phyloP scores from a whole-genome alignment of 1,140 invertebrate genomes.

The Acyrthosiphon pisum region DNA sequence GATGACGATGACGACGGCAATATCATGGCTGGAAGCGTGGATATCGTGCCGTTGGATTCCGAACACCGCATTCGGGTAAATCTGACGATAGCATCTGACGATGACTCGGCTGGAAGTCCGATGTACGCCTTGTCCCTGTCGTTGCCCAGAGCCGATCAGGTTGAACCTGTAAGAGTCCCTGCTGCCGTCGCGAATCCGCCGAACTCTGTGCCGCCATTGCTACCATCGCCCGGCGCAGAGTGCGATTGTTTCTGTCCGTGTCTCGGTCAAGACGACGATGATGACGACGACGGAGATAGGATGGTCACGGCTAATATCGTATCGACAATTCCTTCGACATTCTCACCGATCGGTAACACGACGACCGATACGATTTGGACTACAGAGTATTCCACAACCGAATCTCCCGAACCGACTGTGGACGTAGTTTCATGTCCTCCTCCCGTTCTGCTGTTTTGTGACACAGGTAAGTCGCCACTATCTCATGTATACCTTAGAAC shows the following conservation, averaged over 20 bases:
- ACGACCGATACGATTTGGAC: neutral
- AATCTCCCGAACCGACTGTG: neutral
- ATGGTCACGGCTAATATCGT: neutral
- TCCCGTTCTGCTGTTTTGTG: constrained; percentile 41
- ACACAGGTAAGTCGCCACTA: neutral
- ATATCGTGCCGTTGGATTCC: constrained; percentile 21
- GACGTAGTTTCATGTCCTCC: constrained; percentile 27
- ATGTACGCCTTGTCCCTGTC: constrained; percentile 36
- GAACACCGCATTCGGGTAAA: constrained; percentile 61
- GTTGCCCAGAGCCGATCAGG: neutral
- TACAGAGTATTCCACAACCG: neutral
- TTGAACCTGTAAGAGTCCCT: neutral
- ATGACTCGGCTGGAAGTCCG: constrained; percentile 62
- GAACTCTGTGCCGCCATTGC: constrained; percentile 62
- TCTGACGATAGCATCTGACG: constrained; percentile 75
- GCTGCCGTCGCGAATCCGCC: constrained; percentile 58
- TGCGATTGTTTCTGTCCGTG: constrained; percentile 79
- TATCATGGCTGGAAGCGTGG: neutral
- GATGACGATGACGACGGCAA: neutral
- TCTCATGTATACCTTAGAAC: too few relatives aligned
- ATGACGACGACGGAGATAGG: neutral
- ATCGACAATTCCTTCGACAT: neutral
- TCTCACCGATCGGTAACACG: neutral
- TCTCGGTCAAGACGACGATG: constrained; percentile 62
- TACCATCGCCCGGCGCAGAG: constrained; percentile 67